Evolutionary conservation across 2,888 invertebrate species (phyloP), one percentile per base, ranked within the genome.

Genomic region (Pseudanteris insignis): DNA sequence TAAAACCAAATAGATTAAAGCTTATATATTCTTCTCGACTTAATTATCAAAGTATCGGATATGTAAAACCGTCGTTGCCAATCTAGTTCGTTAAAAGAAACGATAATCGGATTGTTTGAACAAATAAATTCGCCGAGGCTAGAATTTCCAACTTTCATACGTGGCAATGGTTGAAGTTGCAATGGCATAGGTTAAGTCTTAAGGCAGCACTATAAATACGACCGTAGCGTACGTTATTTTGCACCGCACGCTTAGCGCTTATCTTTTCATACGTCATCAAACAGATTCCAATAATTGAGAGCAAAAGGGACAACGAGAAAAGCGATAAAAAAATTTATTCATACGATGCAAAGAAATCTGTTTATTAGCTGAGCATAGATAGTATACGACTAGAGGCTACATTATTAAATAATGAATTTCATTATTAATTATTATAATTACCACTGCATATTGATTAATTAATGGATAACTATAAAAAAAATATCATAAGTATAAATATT

Each of bases 381-480:
- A 66, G 63, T 77, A 75, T 74, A 76, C 70, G 74, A 77, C 74
- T 78, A 78, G 78, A 78, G 76, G 77, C 77, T 78, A 78, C 74
- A 75, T 72, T 72, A 69, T 70, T 67, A 73, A 74, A 71, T 70
- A 72, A 69, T 67, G 51, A 28, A 71, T 69, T 57, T 46, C 34
- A 54, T 51, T 36, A 36, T 53, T 44, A 43, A 54, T 70, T 68
- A 71, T 71, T 71, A n/a, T n/a, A n/a, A n/a, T n/a, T n/a, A n/a
- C n/a, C n/a, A n/a, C n/a, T n/a, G n/a, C n/a, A n/a, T n/a, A n/a
- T n/a, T n/a, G n/a, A n/a, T n/a, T n/a, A n/a, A n/a, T n/a, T n/a
- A n/a, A n/a, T n/a, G n/a, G n/a, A n/a, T n/a, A n/a, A n/a, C n/a
- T n/a, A n/a, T n/a, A n/a, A n/a, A n/a, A n/a, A n/a, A n/a, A n/a